Conservation (phyloP, 2,113 vertebrate genomes). For the Typhlomys cinereus region DNA sequence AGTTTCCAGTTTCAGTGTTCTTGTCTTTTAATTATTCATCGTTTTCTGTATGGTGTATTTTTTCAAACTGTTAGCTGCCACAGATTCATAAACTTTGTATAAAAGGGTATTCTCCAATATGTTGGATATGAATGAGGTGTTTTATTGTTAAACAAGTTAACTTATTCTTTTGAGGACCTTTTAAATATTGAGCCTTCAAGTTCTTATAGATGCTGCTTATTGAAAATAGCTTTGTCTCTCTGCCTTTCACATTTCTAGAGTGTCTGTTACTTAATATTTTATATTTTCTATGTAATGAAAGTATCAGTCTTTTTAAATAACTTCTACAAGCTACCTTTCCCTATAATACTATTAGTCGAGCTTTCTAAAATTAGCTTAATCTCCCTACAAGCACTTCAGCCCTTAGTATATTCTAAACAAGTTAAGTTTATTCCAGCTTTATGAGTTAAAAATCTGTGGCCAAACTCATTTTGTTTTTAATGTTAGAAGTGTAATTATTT, state of each 20-base stretch:
- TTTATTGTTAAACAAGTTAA: background rate
- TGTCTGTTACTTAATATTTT: conserved; percentile 37
- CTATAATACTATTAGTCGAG: background rate
- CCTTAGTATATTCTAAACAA: background rate
- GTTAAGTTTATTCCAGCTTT: conserved; percentile 51
- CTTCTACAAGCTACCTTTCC: conserved; percentile 3
- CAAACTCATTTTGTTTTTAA: conserved; percentile 5
- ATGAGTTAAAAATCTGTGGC: conserved; percentile 22
- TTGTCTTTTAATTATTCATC: background rate
- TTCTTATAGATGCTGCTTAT: background rate
- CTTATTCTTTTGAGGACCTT: background rate
- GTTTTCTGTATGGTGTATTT: conserved; percentile 4
- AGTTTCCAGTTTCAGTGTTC: conserved; percentile 8
- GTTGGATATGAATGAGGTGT: background rate
- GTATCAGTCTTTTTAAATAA: background rate
- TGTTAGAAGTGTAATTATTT: conserved; percentile 45
- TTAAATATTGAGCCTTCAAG: background rate
- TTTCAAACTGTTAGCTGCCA: background rate
- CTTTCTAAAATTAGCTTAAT: conserved; percentile 39
- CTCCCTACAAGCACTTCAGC: background rate
- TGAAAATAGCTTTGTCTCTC: background rate
- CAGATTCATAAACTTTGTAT: background rate
- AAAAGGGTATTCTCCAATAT: background rate
- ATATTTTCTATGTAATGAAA: background rate
- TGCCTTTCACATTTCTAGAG: background rate